phyloP scores from a whole-genome alignment of 2,797 vertebrate species.

The Labroides dimidiatus region DNA sequence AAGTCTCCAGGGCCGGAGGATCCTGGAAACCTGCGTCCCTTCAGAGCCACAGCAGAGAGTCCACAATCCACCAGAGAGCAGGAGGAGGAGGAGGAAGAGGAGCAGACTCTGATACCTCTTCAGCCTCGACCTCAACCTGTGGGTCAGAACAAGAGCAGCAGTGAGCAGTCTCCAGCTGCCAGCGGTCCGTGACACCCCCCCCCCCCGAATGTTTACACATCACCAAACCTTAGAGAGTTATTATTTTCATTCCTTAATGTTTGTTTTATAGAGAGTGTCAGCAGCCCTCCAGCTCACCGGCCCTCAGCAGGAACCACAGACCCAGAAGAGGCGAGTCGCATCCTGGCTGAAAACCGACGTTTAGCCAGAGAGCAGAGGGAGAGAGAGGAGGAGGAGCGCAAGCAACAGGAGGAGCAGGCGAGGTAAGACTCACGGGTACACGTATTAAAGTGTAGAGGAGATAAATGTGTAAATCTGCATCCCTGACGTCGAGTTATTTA shows the following conservation, averaged over 20 bases:
- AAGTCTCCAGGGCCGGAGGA: constrained; percentile 83
- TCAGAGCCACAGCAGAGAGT: constrained; percentile 79
- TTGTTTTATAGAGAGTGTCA: constrained; percentile 54
- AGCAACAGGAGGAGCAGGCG: constrained; percentile 88
- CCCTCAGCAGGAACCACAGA: constrained; percentile 92
- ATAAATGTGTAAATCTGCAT: neutral
- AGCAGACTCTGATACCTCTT: constrained; percentile 62
- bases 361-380: constrained; percentile 95
- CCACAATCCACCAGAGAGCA: constrained; percentile 27
- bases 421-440: constrained; percentile 77
- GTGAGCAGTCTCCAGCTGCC: constrained; percentile 49
- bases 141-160: constrained; percentile 68
- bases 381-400: constrained; percentile 89
- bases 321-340: constrained; percentile 92
- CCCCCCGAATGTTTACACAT: neutral
- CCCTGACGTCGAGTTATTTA: neutral
- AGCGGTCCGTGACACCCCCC: too few species aligned
- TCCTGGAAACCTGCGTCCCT: constrained; percentile 92
- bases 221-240: too few species aligned
- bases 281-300: constrained; percentile 75
- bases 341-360: constrained; percentile 92
- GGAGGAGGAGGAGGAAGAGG: constrained; percentile 81
- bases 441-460: neutral
- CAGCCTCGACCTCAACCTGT: constrained; percentile 73
- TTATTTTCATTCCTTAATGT: neutral